These are phyloP conservation scores for Channa maculata DNA, from an alignment of 2,113 vertebrate species.

Conservation along the genomic window DNA sequence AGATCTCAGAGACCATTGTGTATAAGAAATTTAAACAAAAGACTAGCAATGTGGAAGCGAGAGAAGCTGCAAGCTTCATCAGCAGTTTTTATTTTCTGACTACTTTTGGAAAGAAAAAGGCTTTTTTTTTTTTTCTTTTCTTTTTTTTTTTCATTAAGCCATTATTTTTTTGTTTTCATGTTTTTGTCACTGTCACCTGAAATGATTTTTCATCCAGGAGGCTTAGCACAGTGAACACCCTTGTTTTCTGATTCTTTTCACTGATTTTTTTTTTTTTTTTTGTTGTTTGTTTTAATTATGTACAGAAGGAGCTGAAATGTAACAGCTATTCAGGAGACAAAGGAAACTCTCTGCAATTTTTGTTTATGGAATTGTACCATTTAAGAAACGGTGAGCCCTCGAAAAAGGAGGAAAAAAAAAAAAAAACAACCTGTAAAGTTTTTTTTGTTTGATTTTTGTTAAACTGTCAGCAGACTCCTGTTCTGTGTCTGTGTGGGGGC, in stretches of 20 bases:
- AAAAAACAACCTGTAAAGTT: constrained; percentile 75
- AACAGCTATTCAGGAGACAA: constrained; percentile 76
- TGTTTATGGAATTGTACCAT: constrained; percentile 80
- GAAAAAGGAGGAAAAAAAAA: constrained; percentile 43
- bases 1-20: constrained; percentile 86
- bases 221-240: constrained; percentile 64
- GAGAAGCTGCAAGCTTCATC: constrained; percentile 60
- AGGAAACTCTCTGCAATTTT: constrained; percentile 76
- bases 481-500: constrained; percentile 56
- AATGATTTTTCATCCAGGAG: constrained; percentile 52
- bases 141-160: constrained; percentile 65
- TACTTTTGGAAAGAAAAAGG: constrained; percentile 61
- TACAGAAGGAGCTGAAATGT: constrained; percentile 81
- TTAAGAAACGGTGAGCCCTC: constrained; percentile 57
- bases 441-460: constrained; percentile 79
- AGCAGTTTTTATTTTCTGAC: constrained; percentile 66
- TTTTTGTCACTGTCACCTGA: constrained; percentile 73
- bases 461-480: constrained; percentile 64
- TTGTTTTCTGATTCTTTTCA: constrained; percentile 75
- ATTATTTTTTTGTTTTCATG: constrained; percentile 65
- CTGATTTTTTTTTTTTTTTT: constrained; percentile 47
- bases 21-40: constrained; percentile 58
- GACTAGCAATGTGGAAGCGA: constrained; percentile 55
- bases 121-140: constrained; percentile 58
- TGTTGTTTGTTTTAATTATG: constrained; percentile 78